Percentiles rank a stretch among this genome's conserved stretches.
Evolutionary conservation across 2,113 vertebrate genomes (phyloP).

Genomic region (Corydoras sp.): DNA sequence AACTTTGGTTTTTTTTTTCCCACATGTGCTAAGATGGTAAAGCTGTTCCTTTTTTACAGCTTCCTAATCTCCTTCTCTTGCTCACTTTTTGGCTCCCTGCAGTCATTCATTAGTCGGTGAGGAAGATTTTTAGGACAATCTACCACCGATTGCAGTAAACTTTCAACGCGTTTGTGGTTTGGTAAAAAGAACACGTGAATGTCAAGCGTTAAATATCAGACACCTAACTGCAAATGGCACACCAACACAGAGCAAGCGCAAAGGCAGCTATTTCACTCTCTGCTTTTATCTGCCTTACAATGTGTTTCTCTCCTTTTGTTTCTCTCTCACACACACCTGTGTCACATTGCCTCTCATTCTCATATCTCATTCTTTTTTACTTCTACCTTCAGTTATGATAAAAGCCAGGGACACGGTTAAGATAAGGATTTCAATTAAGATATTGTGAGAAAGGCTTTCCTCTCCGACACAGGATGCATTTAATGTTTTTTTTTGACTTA

Average conservation of each 20-base stretch:
- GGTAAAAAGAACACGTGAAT: conserved; percentile 59
- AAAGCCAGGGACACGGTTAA: conserved; percentile 11
- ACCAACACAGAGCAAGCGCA: conserved; percentile 36
- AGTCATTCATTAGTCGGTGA: conserved; percentile 14
- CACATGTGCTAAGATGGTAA: conserved; percentile 2
- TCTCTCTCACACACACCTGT: background rate
- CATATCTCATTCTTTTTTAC: background rate
- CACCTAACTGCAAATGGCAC: conserved; percentile 54
- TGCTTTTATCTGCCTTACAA: background rate
- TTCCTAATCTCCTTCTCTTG: background rate
- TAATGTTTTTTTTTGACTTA: conserved; percentile 13
- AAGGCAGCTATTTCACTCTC: background rate
- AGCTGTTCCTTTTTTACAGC: background rate
- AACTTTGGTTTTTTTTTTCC: background rate
- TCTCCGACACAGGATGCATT: background rate
- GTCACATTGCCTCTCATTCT: conserved; percentile 2
- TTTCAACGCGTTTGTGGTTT: conserved; percentile 36
- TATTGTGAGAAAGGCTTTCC: conserved; percentile 30
- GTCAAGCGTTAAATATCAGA: conserved; percentile 65
- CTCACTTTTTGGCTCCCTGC: conserved; percentile 47
- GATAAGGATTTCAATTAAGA: conserved; percentile 58
- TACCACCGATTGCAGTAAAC: conserved; percentile 51
- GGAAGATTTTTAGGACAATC: conserved; percentile 3
- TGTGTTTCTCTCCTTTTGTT: background rate
- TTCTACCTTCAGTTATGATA: conserved; percentile 17